These are phyloP conservation scores for Serinus canaria DNA, from an alignment of 2,113 vertebrate genomes.

Conservation along the genomic window DNA sequence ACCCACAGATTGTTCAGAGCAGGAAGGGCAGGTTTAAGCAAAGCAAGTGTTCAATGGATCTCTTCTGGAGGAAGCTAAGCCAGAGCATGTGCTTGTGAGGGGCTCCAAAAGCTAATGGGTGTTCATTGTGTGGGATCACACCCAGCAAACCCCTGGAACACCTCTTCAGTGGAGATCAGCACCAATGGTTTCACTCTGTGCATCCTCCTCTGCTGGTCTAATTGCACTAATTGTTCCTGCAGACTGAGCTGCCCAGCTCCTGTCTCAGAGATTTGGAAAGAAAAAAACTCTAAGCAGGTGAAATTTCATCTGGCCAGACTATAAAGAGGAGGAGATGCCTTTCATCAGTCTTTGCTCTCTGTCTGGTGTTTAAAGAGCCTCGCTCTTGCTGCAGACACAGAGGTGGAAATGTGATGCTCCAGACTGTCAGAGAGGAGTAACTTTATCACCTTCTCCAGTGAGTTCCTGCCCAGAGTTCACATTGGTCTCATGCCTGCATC, in stretches of 20 bases:
- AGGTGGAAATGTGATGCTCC: background rate
- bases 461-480: background rate
- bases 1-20: background rate
- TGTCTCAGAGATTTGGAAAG: background rate
- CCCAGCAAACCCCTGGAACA: background rate
- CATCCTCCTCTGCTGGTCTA: background rate
- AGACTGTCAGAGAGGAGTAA: background rate
- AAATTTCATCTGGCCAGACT: slow-evolving; percentile 3
- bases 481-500: background rate
- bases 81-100: background rate
- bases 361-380: background rate
- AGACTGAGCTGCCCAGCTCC: background rate
- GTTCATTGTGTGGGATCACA: background rate
- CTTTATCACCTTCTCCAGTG: background rate
- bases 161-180: background rate
- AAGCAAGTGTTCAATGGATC: background rate
- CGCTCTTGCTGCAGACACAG: background rate
- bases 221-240: background rate
- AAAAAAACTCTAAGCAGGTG: background rate
- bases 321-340: background rate
- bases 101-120: background rate
- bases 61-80: background rate
- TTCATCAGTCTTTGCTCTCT: background rate
- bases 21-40: background rate
- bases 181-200: background rate